phyloP scores from a whole-genome alignment of 2,113 vertebrate species.

The Phrynosoma blainvillii region DNA sequence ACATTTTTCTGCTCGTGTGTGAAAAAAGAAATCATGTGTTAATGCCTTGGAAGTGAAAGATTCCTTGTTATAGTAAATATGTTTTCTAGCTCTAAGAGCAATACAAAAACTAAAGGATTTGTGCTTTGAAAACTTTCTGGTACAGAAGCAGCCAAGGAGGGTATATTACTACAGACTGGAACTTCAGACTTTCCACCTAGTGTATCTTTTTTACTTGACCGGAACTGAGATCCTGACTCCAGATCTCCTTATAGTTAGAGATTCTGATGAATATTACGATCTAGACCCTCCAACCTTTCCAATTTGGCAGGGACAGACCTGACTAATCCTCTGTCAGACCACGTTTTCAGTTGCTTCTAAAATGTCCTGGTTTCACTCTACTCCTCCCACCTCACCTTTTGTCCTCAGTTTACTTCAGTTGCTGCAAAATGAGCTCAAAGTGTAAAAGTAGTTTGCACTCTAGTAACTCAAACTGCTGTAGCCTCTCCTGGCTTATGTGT shows the following conservation, averaged over 20 bases:
- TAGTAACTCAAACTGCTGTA: not conserved
- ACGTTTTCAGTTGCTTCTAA: too few species aligned
- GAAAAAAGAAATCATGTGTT: not conserved
- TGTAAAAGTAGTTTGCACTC: too few species aligned
- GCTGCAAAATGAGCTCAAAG: not conserved
- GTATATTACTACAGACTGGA: not conserved
- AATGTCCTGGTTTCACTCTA: too few species aligned
- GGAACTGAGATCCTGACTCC: not conserved
- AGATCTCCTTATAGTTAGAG: not conserved
- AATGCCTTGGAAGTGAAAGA: not conserved
- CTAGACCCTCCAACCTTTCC: too few species aligned
- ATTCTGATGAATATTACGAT: not conserved
- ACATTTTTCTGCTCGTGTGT: not conserved
- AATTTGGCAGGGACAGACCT: too few species aligned
- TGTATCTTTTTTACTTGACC: not conserved
- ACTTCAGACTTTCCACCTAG: not conserved
- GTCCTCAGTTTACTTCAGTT: not conserved
- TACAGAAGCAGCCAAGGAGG: not conserved
- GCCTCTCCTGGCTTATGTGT: not conserved
- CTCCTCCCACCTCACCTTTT: too few species aligned
- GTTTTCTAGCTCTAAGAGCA: conserved; percentile 49
- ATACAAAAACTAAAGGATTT: not conserved
- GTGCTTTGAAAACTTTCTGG: not conserved
- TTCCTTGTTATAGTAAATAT: not conserved
- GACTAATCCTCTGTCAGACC: too few species aligned